phyloP scores from a whole-genome alignment of 2,113 vertebrate genomes.

The Indicator indicator region DNA sequence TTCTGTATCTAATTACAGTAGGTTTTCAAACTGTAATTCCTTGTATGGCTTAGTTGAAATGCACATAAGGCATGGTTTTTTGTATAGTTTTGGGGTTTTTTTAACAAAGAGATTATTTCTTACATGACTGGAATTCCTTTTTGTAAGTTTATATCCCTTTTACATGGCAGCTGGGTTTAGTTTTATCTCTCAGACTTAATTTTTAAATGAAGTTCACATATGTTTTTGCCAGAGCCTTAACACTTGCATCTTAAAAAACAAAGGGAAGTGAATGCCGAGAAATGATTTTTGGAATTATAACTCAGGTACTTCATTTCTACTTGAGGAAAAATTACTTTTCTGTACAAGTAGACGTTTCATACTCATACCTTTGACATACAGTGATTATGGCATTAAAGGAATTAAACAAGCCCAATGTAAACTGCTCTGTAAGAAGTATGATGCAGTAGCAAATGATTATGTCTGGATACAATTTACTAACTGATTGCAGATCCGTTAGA shows the following conservation, averaged over 20 bases:
- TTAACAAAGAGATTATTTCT: neutral
- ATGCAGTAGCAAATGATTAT: neutral
- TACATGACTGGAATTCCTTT: neutral
- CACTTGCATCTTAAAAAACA: neutral
- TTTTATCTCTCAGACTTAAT: neutral
- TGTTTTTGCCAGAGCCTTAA: neutral
- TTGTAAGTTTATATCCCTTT: neutral
- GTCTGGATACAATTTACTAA: neutral
- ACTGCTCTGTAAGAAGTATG: neutral
- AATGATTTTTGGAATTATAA: neutral
- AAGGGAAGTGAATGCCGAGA: neutral
- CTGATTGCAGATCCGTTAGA: neutral
- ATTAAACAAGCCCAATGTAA: neutral
- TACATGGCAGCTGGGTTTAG: neutral
- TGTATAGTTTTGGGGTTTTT: neutral
- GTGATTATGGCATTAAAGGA: neutral
- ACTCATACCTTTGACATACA: neutral
- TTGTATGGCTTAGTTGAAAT: neutral
- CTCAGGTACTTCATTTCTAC: neutral
- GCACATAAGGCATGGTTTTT: neutral
- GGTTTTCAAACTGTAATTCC: constrained; percentile 1
- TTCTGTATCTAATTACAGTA: neutral
- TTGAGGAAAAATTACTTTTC: neutral
- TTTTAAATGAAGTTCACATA: neutral
- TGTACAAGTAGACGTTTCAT: neutral